Base-by-base conservation (phyloP, 2,113 vertebrate genomes). In the Megatriorchis doriae region DNA sequence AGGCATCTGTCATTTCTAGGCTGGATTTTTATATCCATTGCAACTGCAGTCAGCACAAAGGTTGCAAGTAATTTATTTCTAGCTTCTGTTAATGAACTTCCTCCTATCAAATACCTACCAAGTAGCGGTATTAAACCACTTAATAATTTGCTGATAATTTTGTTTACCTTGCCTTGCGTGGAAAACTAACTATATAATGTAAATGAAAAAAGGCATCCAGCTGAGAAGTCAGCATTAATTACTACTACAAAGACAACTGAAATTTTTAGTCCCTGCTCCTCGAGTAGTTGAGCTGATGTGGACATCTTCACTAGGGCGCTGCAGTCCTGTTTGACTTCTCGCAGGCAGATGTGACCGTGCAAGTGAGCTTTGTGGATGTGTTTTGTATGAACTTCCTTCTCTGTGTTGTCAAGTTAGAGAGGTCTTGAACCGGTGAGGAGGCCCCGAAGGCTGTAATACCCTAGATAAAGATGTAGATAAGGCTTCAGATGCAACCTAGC, bases 301-400 rank as follows among this genome's bases (percentile, higher is more conserved):
- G 53, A 38, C n/a, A 4, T 68, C 18, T 56, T 66, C 43, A 21
- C 14, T 18, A 32, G 55, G 26, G 27, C 2, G 3, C 25, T 75
- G 34, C 31, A 50, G 56, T 47, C 4, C 6, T 0, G 0, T 63
- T 34, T 66, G 59, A 6, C 52, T 71, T 56, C 38, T 36, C 0
- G 0, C 25, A 17, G 47, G 45, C n/a, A 53, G 61, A 9, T 56
- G 43, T 3, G 4, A 38, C 34, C 23, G 1, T 13, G 11, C 34
- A 22, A 13, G 18, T 48, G 73, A 74, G 50, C 43, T 84, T 23
- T 11, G n/a, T 78, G 83, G 32, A 26, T 1, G 3, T n/a, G 14
- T 56, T 78, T 22, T 36, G 8, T 61, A 11, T 32, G 10, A 84
- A 58, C 36, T 66, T 90, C n/a, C 67, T 32, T 80, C n/a, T 92